These are phyloP conservation scores for Caenorhabditis remanei DNA, from an alignment of 1,140 invertebrate species.

Conservation along the genomic window DNA sequence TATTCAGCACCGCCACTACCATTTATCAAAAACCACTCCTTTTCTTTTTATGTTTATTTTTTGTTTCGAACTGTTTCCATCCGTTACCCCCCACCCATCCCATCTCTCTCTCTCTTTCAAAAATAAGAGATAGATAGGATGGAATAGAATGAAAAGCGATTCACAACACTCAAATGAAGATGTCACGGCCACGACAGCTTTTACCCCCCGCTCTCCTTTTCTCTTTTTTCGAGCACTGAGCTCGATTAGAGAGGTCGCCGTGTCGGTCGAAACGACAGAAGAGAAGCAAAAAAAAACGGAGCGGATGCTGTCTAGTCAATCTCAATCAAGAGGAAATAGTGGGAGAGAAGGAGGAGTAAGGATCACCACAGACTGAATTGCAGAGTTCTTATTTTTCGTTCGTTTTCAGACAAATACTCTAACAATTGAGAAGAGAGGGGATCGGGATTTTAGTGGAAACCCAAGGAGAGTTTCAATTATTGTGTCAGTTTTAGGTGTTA, in stretches of 20 bases:
- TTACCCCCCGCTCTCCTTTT: no score
- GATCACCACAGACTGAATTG: slow-evolving; percentile 9
- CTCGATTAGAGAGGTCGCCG: slow-evolving; percentile 33
- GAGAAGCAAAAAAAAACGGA: slow-evolving; percentile 11
- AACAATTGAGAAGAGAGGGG: background rate
- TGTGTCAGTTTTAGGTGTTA: no score
- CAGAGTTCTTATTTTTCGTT: background rate
- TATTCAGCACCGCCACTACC: no score
- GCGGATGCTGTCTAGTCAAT: slow-evolving; percentile 34
- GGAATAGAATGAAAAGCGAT: slow-evolving; percentile 8
- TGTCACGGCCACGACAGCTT: slow-evolving; percentile 16
- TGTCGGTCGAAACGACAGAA: slow-evolving; percentile 37
- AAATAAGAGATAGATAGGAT: background rate
- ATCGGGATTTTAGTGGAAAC: background rate
- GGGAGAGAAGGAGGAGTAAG: background rate
- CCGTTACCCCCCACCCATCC: background rate
- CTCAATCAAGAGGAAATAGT: slow-evolving; percentile 22
- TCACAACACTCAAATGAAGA: slow-evolving; percentile 48
- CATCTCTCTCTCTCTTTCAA: background rate
- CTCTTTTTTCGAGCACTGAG: slow-evolving; percentile 39
- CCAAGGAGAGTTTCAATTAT: no score
- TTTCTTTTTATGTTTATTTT: background rate
- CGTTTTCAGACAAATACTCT: background rate
- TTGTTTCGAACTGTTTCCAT: background rate
- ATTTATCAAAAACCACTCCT: no score